Evolutionary conservation across 2,888 invertebrate species (phyloP), one percentile per base, ranked within the genome.

Genomic region (Candidula unifasciata): DNA sequence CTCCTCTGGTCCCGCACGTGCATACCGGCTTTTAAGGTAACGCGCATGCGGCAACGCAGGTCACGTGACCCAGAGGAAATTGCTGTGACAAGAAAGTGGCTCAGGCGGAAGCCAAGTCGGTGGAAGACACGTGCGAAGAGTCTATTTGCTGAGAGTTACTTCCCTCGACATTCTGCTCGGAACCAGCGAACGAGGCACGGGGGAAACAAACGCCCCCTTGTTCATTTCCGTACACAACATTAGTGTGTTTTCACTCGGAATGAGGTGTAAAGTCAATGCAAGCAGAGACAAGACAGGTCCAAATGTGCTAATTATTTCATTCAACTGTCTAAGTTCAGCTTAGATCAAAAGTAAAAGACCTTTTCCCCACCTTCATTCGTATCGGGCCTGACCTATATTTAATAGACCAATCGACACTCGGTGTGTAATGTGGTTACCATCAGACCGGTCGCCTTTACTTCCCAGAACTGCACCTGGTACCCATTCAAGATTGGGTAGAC

Each of bases 81-180:
- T 84, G 80, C 80, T 57, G 84, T 73, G 80, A 84, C 84, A 80
- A 79, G 79, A 80, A 84, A 64, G 71, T 80, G 74, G 74, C 84
- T 84, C 80, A 37, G 35, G 84, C 84, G 84, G 80, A 84, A 84
- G 73, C 52, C 2, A 71, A 69, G 57, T 71, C 79, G 54, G 69
- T 66, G 3, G 30, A 44, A 27, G 27, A 80, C 84, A 64, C 80
- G 84, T 73, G 79, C 73, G 64, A 27, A 73, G 44, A 84, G 84
- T 84, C 73, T 84, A 84, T 79, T 84, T 84, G 84, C 27, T 52
- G 80, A 64, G 84, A 84, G 64, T 84, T 79, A 80, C 74, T 84
- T 80, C 84, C 79, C 71, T 10, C 74, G 64, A 60, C 24, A 66
- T 21, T 60, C 60, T 44, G 35, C 35, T 35, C 27, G 35, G 57